Conservation (phyloP, 2,113 vertebrate genomes). For the Megaceryle torquata region DNA sequence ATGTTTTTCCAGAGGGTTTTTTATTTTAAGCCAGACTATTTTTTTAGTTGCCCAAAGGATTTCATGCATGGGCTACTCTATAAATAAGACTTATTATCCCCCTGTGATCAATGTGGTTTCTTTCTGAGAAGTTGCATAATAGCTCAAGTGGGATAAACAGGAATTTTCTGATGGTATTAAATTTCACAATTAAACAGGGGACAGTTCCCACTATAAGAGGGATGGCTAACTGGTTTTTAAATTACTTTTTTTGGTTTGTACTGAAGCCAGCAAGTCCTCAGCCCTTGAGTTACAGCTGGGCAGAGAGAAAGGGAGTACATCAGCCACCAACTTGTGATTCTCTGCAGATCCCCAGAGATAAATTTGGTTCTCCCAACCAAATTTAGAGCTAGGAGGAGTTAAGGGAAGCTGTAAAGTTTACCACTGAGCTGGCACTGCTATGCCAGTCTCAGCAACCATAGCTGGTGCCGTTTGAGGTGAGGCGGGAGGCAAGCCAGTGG, state of each 20-base stretch:
- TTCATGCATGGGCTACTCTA: conserved; percentile 30
- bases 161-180: conserved; percentile 9
- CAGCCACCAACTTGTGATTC: not conserved
- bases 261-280: not conserved
- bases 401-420: not conserved
- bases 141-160: conserved; percentile 11
- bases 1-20: not conserved
- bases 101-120: not conserved
- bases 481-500: not conserved
- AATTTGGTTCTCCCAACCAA: not conserved
- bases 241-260: not conserved
- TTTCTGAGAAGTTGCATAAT: conserved; percentile 33
- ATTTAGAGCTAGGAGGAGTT: not conserved
- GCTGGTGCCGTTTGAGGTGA: accelerated
- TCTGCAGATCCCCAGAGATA: not conserved
- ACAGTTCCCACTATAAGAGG: not conserved
- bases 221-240: not conserved
- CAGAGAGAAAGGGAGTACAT: not conserved
- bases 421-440: not conserved
- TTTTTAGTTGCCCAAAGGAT: conserved; percentile 38
- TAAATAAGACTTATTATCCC: conserved; percentile 49
- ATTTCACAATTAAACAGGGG: conserved; percentile 33
- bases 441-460: not conserved
- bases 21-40: not conserved
- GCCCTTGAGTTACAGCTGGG: not conserved